phyloP scores from a whole-genome alignment of 2,888 invertebrate species.

The Mylabris sibirica region DNA sequence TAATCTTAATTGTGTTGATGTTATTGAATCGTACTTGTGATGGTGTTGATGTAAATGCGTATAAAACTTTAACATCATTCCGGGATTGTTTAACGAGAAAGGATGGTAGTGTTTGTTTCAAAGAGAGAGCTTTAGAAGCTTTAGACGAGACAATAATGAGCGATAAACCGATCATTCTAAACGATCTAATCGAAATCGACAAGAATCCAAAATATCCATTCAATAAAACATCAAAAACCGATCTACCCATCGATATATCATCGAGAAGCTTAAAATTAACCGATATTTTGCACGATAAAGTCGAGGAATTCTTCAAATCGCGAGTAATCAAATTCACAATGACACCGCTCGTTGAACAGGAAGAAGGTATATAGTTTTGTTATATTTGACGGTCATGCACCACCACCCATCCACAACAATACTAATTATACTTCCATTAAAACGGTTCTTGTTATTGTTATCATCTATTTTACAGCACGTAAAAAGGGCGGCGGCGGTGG shows the following conservation, averaged over 20 bases:
- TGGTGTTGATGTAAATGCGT: constrained; percentile 15
- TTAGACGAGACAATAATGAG: constrained; percentile 60
- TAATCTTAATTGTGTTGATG: constrained; percentile 19
- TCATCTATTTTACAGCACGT: constrained; percentile 60
- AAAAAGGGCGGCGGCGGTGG: constrained; percentile 56
- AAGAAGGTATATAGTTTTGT: constrained; percentile 52
- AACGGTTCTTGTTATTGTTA: not conserved
- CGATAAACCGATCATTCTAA: constrained; percentile 54
- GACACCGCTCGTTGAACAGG: constrained; percentile 52
- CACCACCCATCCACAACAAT: not conserved
- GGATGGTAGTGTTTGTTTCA: constrained; percentile 59
- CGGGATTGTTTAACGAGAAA: constrained; percentile 55
- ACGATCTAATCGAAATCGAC: constrained; percentile 55
- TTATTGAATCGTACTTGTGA: not conserved
- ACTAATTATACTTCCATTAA: not conserved
- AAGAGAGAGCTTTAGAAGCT: constrained; percentile 56
- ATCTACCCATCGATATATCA: constrained; percentile 65
- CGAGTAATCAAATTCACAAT: constrained; percentile 60
- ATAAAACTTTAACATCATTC: constrained; percentile 41
- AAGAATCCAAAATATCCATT: constrained; percentile 55
- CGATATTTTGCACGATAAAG: constrained; percentile 56
- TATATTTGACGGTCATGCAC: not conserved
- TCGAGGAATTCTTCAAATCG: constrained; percentile 60
- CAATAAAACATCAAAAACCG: constrained; percentile 58
- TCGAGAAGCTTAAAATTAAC: constrained; percentile 64